A percentile compares a stretch with the other conserved stretches of the same genome.
Conservation (phyloP, 2,888 invertebrate genomes). For the Fragum sueziense region DNA sequence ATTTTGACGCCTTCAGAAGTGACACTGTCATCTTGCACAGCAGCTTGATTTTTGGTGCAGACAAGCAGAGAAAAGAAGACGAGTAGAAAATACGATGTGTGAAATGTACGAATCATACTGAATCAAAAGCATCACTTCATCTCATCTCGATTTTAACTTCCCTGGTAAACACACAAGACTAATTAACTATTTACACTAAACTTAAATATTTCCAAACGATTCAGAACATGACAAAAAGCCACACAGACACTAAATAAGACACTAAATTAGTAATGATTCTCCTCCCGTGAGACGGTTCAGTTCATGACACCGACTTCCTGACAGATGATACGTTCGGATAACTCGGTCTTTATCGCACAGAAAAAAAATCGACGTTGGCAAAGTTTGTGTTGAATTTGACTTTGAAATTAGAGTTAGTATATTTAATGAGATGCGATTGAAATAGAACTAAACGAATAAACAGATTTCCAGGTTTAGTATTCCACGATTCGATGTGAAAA, state of each 20-base stretch:
- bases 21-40: conserved; percentile 6
- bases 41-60: conserved; percentile 16
- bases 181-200: not conserved
- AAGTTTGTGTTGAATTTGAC: too few species aligned
- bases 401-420: too few species aligned
- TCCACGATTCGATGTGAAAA: too few species aligned
- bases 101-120: conserved; percentile 11
- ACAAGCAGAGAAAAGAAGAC: conserved; percentile 7
- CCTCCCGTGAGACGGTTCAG: conserved; percentile 2
- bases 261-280: not conserved
- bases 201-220: not conserved
- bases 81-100: conserved; percentile 18
- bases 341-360: not conserved
- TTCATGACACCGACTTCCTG: conserved; percentile 30
- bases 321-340: conserved; percentile 19
- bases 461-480: too few species aligned
- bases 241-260: not conserved
- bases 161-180: not conserved
- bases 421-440: too few species aligned
- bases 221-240: not conserved
- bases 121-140: conserved; percentile 7
- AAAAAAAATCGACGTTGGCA: not conserved
- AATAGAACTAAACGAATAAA: too few species aligned
- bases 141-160: not conserved
- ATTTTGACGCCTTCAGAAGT: conserved; percentile 31